These are phyloP conservation scores for Drosophila crucigera DNA, from an alignment of 2,888 invertebrate species.

Conservation along the genomic window DNA sequence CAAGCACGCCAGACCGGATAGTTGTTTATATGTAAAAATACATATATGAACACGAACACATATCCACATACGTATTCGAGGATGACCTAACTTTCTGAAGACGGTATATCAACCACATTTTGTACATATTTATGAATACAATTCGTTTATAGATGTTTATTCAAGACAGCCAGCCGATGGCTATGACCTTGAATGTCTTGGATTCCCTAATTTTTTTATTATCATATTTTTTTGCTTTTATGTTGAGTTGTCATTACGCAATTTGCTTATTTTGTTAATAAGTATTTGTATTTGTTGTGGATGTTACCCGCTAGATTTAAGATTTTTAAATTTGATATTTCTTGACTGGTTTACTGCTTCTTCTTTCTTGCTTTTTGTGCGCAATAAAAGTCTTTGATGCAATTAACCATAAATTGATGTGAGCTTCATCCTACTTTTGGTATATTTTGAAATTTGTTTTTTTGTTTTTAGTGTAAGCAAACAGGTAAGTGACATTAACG, in stretches of 20 bases:
- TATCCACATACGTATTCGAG: not conserved
- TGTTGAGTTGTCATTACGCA: slow-evolving; percentile 52
- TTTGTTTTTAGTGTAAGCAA: slow-evolving; percentile 1
- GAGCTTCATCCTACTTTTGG: slow-evolving; percentile 2
- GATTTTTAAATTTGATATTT: slow-evolving; percentile 36
- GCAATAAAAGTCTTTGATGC: slow-evolving; percentile 44
- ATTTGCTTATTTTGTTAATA: slow-evolving; percentile 32
- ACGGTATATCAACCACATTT: slow-evolving; percentile 32
- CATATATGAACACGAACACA: not conserved
- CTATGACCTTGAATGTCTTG: slow-evolving; percentile 41
- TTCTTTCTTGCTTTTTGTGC: slow-evolving; percentile 9
- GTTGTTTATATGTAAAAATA: not conserved
- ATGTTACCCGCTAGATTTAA: slow-evolving; percentile 22
- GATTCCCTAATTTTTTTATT: slow-evolving; percentile 53
- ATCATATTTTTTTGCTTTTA: slow-evolving; percentile 25
- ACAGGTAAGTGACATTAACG: slow-evolving; percentile 20
- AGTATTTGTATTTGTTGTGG: not conserved
- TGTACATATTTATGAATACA: slow-evolving; percentile 26
- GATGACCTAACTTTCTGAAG: slow-evolving; percentile 33
- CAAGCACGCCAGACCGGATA: slow-evolving; percentile 4
- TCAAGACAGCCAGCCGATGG: slow-evolving; percentile 29
- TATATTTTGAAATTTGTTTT: slow-evolving; percentile 1
- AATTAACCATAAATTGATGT: slow-evolving; percentile 42
- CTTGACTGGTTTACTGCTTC: slow-evolving; percentile 28
- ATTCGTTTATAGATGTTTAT: slow-evolving; percentile 45